phyloP scores from a whole-genome alignment of 2,113 vertebrate species.

The Triplophysa dalaica region DNA sequence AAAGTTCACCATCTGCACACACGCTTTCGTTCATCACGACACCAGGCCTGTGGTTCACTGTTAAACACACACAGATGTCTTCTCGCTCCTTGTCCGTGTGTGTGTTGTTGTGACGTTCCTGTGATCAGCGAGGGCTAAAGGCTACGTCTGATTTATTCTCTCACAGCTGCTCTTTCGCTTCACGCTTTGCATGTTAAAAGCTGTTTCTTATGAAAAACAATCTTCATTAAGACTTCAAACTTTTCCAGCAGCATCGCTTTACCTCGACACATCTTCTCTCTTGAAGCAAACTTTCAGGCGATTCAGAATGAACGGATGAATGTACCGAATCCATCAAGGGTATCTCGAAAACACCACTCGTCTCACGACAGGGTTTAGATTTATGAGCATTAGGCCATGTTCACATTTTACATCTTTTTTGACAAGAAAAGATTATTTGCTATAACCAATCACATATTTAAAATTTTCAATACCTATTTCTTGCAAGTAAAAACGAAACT shows the following conservation, averaged over 20 bases:
- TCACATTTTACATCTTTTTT: too few relatives aligned
- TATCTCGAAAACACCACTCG: constrained; percentile 49
- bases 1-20: neutral
- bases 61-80: constrained; percentile 11
- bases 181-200: constrained; percentile 25
- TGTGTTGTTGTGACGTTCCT: neutral
- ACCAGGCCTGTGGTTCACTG: neutral
- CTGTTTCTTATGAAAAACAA: constrained; percentile 3
- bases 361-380: constrained; percentile 52
- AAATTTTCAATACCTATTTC: too few relatives aligned
- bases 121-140: constrained; percentile 28
- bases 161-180: constrained; percentile 19
- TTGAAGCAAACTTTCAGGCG: constrained; percentile 18
- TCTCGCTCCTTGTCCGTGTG: neutral
- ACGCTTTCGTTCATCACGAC: neutral
- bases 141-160: constrained; percentile 26
- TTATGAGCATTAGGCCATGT: constrained; percentile 49
- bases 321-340: constrained; percentile 18
- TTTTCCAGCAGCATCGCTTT: too few relatives aligned
- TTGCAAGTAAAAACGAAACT: too few relatives aligned
- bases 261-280: neutral
- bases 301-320: neutral
- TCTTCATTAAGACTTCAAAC: constrained; percentile 16
- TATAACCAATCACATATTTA: too few relatives aligned
- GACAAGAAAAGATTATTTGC: too few relatives aligned